Percentiles rank a stretch among this genome's conserved stretches.
These are phyloP conservation scores for Ecliptopera silaceata DNA, from an alignment of 2,888 invertebrate genomes.

Conservation along the genomic window DNA sequence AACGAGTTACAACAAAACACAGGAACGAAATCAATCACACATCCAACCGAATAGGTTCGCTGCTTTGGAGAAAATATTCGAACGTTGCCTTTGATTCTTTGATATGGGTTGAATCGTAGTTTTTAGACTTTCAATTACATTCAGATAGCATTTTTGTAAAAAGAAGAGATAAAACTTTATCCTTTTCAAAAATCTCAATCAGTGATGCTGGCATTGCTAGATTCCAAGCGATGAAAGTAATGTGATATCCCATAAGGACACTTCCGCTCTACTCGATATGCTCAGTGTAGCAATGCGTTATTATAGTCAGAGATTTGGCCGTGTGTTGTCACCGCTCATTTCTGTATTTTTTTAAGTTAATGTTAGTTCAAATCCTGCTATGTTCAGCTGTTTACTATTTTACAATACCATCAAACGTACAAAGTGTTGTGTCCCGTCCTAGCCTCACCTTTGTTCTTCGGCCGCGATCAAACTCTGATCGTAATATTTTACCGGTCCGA, in stretches of 20 bases:
- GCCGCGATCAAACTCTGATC: slow-evolving; percentile 52
- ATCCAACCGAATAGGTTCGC: slow-evolving; percentile 28
- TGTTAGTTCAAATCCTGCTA: not conserved
- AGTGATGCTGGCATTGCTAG: no score
- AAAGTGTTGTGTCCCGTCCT: slow-evolving; percentile 14
- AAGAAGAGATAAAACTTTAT: no score
- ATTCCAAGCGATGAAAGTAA: no score
- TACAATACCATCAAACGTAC: slow-evolving; percentile 4
- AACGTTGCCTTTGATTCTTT: slow-evolving; percentile 16
- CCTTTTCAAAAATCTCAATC: no score
- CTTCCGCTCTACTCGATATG: no score
- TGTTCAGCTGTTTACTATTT: not conserved
- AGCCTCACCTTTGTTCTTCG: slow-evolving; percentile 44
- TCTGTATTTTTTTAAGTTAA: not conserved
- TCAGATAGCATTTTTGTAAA: no score
- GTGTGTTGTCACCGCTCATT: not conserved
- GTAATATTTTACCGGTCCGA: slow-evolving; percentile 54
- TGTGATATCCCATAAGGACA: no score
- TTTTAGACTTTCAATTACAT: slow-evolving; percentile 4
- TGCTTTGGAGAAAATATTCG: slow-evolving; percentile 20
- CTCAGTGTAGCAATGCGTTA: no score
- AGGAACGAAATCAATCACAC: slow-evolving; percentile 52
- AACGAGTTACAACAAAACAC: slow-evolving; percentile 33
- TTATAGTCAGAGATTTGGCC: no score
- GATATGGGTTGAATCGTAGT: not conserved